Conservation (phyloP, 2,113 vertebrate species). For the Carlito syrichta region DNA sequence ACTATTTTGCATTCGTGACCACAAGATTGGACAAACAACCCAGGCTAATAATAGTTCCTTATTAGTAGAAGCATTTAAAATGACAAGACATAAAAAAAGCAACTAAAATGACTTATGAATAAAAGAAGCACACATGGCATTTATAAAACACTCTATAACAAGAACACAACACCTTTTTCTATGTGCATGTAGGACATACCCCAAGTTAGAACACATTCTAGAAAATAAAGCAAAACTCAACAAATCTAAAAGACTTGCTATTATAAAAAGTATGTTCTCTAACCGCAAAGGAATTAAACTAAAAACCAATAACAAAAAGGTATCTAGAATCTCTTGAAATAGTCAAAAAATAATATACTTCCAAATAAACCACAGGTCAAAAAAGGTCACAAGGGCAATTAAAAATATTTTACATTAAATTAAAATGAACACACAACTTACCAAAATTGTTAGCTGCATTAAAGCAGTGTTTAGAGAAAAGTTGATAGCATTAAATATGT, state of each 20-base stretch:
- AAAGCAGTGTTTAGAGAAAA: neutral
- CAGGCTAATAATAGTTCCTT: neutral
- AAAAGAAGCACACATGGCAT: neutral
- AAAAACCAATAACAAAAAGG: neutral
- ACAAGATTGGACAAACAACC: neutral
- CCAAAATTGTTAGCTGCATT: neutral
- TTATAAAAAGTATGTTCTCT: neutral
- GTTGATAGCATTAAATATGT: neutral
- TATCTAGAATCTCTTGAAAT: neutral
- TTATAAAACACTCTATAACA: neutral
- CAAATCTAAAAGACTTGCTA: neutral
- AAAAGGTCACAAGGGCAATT: neutral
- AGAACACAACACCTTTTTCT: neutral
- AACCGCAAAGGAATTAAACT: neutral
- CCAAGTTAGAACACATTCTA: neutral
- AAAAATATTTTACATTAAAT: neutral
- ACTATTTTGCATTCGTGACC: neutral
- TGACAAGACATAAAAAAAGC: neutral
- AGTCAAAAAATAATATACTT: neutral
- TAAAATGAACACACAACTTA: neutral
- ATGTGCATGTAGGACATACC: neutral
- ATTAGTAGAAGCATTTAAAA: neutral
- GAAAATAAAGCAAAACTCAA: neutral
- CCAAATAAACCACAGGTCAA: neutral
- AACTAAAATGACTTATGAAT: neutral